Base-by-base conservation (phyloP, 1,140 invertebrate species). In the Zaprionus kolodkinae region DNA sequence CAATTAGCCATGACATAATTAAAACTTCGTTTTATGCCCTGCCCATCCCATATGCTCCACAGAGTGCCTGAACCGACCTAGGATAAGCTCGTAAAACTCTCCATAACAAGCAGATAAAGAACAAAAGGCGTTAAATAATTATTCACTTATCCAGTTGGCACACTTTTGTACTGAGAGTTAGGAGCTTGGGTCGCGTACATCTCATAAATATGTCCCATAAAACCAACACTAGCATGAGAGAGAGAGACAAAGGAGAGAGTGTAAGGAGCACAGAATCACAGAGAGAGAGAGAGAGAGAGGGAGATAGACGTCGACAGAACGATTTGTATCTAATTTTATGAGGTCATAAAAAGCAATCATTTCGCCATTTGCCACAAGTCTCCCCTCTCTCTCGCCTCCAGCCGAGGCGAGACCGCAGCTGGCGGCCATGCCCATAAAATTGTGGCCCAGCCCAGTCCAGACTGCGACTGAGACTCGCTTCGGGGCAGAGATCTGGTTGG, bases 301-400 rank as follows among this genome's bases (percentile, higher is more conserved):
- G 48, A 67, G 56, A 90, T 88, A 90, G 87, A 87, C 71, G 82
- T 81, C 89, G 85, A 80, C 76, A 76, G 79, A 91, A 80, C 86
- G 90, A 91, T 91, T 91, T 88, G 76, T 85, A 85, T 88, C 87
- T 91, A 91, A 91, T 88, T 91, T 91, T 91, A 91, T 91, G 86
- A 91, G 90, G 86, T 85, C 90, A 85, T 91, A 91, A 91, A 91
- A 91, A 90, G 90, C 83, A 91, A 91, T 88, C 76, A 88, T 91
- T 91, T 90, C 75, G 75, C 90, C 85, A 91, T 88, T 90, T 76
- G 70, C 81, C 81, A 72, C 81, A 80, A 56, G 56, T 36, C 48
- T 35, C 40, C 56, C 45, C 48, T 38, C 59, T 40, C 36, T 36
- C 45, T 35, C 38, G 62, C n/a, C n/a, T 7, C 6, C 40, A 1